These are phyloP conservation scores for Falco rusticolus DNA, from an alignment of 2,797 vertebrate species.

Conservation along the genomic window DNA sequence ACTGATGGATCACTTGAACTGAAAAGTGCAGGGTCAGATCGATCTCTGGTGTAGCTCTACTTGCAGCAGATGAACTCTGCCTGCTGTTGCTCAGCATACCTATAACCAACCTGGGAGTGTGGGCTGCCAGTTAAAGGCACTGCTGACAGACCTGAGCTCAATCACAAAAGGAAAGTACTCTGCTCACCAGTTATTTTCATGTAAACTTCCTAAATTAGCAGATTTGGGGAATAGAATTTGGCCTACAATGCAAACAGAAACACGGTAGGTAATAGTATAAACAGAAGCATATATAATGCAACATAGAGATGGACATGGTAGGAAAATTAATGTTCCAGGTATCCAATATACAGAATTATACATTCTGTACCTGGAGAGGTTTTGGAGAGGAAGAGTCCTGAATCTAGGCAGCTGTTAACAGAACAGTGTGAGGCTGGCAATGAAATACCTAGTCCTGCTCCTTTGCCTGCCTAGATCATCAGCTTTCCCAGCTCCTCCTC, in stretches of 20 bases:
- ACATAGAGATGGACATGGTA: background rate
- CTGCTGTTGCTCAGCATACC: background rate
- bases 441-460: background rate
- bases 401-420: background rate
- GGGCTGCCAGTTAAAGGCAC: background rate
- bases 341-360: background rate
- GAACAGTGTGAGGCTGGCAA: background rate
- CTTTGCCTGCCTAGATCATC: background rate
- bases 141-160: background rate
- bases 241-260: background rate
- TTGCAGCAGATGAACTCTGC: background rate
- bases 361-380: background rate
- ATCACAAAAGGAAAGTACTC: background rate
- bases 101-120: background rate
- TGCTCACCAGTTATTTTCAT: background rate
- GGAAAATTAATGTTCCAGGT: background rate
- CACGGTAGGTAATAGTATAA: background rate
- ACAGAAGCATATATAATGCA: background rate
- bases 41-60: background rate
- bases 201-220: background rate
- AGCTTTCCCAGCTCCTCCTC: background rate
- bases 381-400: background rate
- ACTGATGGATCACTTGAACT: constrained; percentile 47
- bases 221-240: background rate
- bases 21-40: background rate